phyloP scores from a whole-genome alignment of 1,140 invertebrate species.

The Drosophila watanabei region DNA sequence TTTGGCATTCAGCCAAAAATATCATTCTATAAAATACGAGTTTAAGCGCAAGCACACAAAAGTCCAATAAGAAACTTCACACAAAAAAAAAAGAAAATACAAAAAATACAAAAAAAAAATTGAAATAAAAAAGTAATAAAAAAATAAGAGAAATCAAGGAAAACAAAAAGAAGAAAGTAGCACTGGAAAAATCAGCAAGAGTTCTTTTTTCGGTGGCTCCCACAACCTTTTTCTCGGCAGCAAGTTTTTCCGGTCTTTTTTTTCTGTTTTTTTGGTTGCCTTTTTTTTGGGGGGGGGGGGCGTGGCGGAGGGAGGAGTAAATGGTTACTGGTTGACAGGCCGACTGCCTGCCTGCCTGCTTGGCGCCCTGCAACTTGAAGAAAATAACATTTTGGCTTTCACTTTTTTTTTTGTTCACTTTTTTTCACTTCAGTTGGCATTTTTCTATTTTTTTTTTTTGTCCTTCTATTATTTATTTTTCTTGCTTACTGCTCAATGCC shows the following conservation, averaged over 20 bases:
- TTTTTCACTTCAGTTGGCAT: background rate
- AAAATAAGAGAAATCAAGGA: conserved; percentile 43
- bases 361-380: conserved; percentile 48
- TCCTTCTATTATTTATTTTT: conserved; percentile 22
- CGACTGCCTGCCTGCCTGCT: conserved; percentile 33
- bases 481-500: conserved; percentile 35
- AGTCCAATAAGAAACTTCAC: conserved; percentile 79
- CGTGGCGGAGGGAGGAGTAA: background rate
- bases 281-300: background rate
- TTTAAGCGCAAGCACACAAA: conserved; percentile 73
- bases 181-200: conserved; percentile 43
- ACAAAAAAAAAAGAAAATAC: conserved; percentile 15
- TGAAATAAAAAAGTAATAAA: background rate
- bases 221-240: conserved; percentile 2
- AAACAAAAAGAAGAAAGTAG: conserved; percentile 41
- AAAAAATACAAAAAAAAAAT: conserved; percentile 23
- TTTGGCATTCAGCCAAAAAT: conserved; percentile 75
- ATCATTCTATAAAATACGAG: conserved; percentile 84
- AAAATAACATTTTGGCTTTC: conserved; percentile 59
- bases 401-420: conserved; percentile 11
- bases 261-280: no score
- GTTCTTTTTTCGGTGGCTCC: conserved; percentile 7
- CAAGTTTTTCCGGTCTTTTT: background rate
- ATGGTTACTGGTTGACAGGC: conserved; percentile 26
- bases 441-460: conserved; percentile 13